Conservation (phyloP, 2,888 invertebrate genomes). For the Luperina nickerlii region DNA sequence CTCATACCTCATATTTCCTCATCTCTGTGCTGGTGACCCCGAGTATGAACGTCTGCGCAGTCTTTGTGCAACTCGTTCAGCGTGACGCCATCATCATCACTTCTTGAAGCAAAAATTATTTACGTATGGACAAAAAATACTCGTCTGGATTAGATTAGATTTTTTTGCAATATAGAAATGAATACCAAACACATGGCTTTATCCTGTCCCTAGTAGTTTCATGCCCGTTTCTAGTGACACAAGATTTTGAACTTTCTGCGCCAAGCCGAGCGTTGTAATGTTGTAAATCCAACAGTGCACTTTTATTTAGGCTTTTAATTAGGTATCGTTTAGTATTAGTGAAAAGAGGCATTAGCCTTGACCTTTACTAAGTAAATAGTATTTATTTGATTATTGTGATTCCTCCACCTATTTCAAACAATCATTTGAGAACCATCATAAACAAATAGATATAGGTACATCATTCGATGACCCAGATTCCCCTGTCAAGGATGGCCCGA, state of each 20-base stretch:
- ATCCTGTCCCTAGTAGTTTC: background rate
- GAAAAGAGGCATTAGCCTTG: background rate
- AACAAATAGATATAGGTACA: background rate
- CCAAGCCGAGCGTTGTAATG: background rate
- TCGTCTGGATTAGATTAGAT: no score
- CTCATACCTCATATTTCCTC: no score
- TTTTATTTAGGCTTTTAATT: background rate
- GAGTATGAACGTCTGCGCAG: no score
- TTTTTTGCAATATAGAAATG: no score
- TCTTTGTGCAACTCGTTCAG: no score
- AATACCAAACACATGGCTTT: no score
- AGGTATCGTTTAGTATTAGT: background rate
- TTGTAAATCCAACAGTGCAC: background rate
- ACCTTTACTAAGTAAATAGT: background rate
- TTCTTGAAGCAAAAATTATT: no score
- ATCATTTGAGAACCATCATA: background rate
- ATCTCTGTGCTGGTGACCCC: no score
- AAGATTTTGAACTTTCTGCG: background rate
- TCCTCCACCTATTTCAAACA: background rate
- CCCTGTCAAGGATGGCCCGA: slow-evolving; percentile 13
- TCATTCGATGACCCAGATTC: slow-evolving; percentile 11
- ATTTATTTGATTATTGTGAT: background rate
- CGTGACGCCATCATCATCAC: no score
- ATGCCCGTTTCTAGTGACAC: background rate
- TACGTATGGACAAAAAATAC: no score